phyloP scores from a whole-genome alignment of 2,888 invertebrate species.

The Spilarctia lutea region DNA sequence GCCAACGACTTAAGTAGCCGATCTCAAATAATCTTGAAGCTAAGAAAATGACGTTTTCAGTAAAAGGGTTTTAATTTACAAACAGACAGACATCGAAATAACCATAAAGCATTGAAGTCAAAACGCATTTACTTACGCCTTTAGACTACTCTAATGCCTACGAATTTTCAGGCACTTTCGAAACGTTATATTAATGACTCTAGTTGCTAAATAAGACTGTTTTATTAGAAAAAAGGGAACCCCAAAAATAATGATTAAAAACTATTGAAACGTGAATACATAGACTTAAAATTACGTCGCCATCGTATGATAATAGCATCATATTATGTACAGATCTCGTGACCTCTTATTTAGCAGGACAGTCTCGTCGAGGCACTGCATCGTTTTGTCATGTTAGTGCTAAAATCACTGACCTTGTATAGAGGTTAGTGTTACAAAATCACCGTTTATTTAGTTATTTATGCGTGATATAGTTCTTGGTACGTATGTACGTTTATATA shows the following conservation, averaged over 20 bases:
- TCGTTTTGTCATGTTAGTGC: slow-evolving; percentile 67
- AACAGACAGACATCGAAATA: background rate
- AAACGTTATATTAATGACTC: too few relatives aligned
- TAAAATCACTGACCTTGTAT: slow-evolving; percentile 74
- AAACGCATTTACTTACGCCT: too few relatives aligned
- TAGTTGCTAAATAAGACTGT: too few relatives aligned
- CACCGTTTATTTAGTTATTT: slow-evolving; percentile 23
- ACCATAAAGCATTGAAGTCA: background rate
- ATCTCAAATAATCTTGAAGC: too few relatives aligned
- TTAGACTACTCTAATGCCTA: too few relatives aligned
- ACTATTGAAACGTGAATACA: background rate
- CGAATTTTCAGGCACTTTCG: too few relatives aligned
- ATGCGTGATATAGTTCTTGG: slow-evolving; percentile 33
- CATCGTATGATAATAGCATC: background rate
- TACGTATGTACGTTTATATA: background rate
- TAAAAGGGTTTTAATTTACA: background rate
- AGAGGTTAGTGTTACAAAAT: slow-evolving; percentile 53
- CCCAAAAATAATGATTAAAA: background rate
- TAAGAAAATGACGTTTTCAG: background rate
- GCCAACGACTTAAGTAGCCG: too few relatives aligned
- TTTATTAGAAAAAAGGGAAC: background rate
- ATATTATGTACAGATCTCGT: slow-evolving; percentile 52
- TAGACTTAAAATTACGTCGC: background rate
- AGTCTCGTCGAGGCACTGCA: slow-evolving; percentile 49
- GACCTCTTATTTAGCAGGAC: slow-evolving; percentile 65